Percentiles rank a stretch among this genome's conserved stretches.
These are phyloP conservation scores for Monochamus alternatus DNA, from an alignment of 2,888 invertebrate species.

Conservation along the genomic window DNA sequence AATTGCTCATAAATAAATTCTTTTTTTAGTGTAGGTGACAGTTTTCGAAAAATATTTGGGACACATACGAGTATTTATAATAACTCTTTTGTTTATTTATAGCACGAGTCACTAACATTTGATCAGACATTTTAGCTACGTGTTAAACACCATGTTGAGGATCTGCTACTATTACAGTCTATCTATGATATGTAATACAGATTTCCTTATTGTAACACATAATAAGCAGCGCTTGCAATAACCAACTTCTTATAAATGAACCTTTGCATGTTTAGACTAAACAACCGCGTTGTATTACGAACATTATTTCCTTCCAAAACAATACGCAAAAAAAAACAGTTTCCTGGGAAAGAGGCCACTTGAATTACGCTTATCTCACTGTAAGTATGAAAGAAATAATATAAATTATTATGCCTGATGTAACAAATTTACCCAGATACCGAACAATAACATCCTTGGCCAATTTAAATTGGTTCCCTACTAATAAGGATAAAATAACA, in stretches of 20 bases:
- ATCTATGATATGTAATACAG: too few relatives aligned
- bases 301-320: conserved; percentile 22
- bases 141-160: too few relatives aligned
- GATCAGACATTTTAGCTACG: too few relatives aligned
- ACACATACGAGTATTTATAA: too few relatives aligned
- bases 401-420: conserved; percentile 24
- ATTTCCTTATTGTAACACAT: too few relatives aligned
- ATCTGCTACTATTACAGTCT: too few relatives aligned
- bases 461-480: conserved; percentile 21
- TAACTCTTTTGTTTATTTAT: too few relatives aligned
- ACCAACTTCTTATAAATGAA: conserved; percentile 3
- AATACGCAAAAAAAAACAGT: conserved; percentile 21
- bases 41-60: too few relatives aligned
- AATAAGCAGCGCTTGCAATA: too few relatives aligned
- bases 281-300: conserved; percentile 15
- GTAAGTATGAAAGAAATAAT: conserved; percentile 22
- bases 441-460: conserved; percentile 27
- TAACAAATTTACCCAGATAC: conserved; percentile 20
- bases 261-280: conserved; percentile 24
- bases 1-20: too few relatives aligned
- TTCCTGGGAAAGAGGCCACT: conserved; percentile 30
- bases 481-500: conserved; percentile 14
- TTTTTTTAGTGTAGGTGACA: too few relatives aligned
- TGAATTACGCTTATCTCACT: conserved; percentile 22
- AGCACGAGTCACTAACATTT: too few relatives aligned